Conservation (phyloP, 1,140 invertebrate species). For the Penaeus vannamei region DNA sequence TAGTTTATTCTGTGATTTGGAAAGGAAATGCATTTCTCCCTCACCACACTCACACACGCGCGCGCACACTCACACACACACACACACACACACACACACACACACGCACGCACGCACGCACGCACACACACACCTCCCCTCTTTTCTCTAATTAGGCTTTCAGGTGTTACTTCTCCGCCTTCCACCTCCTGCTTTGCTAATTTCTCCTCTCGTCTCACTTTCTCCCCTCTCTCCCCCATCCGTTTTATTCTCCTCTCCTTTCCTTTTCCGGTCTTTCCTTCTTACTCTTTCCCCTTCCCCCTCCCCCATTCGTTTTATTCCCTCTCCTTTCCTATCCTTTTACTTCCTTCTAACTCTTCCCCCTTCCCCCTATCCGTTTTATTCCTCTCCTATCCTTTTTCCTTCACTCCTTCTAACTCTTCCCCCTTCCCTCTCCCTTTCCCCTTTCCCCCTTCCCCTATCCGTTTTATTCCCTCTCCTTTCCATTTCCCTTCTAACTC, state of each 20-base stretch:
- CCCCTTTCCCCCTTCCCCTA: not conserved
- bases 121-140: not conserved
- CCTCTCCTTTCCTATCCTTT: not conserved
- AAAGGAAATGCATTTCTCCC: too few species aligned
- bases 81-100: not conserved
- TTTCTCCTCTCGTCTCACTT: not conserved
- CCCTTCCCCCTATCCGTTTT: not conserved
- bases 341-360: not conserved
- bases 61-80: constrained; percentile 3
- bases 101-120: constrained; percentile 16
- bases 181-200: not conserved
- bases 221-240: not conserved
- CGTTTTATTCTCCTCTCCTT: not conserved
- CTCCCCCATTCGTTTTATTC: not conserved
- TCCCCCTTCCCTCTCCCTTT: not conserved
- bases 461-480: not conserved
- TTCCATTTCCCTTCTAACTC: too few species aligned
- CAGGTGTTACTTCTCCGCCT: not conserved
- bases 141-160: not conserved
- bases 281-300: not conserved
- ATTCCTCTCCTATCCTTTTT: constrained; percentile 2
- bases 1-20: too few species aligned
- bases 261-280: too few species aligned
- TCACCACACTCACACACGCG: too few species aligned
- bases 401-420: too few species aligned